Conservation (phyloP, 2,113 vertebrate species). For the Burhinus oedicnemus region DNA sequence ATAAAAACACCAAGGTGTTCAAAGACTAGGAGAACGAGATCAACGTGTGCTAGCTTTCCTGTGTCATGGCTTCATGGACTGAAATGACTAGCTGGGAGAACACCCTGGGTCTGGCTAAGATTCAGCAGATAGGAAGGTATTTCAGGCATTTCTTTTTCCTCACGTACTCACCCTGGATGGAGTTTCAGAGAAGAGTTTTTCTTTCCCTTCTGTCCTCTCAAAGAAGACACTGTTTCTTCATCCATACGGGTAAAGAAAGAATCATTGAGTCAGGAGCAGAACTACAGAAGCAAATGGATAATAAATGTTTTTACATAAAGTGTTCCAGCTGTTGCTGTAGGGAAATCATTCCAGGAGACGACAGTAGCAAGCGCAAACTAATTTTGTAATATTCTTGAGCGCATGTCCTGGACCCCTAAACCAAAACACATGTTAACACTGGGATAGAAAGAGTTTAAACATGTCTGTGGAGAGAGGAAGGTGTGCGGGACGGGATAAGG, state of each 20-base stretch:
- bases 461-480: neutral
- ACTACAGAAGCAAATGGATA: neutral
- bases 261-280: neutral
- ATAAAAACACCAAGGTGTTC: neutral
- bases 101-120: neutral
- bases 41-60: neutral
- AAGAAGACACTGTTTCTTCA: neutral
- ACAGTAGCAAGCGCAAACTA: neutral
- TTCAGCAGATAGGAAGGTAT: neutral
- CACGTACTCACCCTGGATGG: neutral
- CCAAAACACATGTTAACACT: neutral
- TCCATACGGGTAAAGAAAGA: neutral
- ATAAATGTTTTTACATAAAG: neutral
- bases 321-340: neutral
- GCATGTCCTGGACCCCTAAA: neutral
- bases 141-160: neutral
- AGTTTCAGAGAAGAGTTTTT: neutral
- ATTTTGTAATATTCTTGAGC: neutral
- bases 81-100: neutral
- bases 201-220: neutral
- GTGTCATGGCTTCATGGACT: neutral
- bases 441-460: neutral
- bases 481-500: neutral
- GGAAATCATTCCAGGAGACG: neutral
- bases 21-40: neutral